These are phyloP conservation scores for Sarcoramphus papa DNA, from an alignment of 2,797 vertebrate species.

Conservation along the genomic window DNA sequence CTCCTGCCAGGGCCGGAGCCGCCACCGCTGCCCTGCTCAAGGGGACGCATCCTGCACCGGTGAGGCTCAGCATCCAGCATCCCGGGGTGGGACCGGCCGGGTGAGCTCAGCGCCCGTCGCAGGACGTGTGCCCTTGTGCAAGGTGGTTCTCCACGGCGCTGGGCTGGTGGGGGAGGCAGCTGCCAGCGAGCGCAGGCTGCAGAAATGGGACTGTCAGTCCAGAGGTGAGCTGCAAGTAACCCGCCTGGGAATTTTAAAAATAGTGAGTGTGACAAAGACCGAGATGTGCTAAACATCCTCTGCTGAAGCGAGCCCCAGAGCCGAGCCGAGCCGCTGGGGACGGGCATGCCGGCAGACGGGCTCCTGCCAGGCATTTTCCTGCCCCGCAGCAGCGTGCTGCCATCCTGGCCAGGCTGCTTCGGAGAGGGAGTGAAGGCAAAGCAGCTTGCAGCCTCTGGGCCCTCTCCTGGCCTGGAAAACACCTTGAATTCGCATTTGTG, in stretches of 20 bases:
- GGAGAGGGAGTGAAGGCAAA: not conserved
- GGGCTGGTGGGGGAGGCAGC: not conserved
- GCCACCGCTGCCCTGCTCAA: accelerated
- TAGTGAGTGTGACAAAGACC: not conserved
- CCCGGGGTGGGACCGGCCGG: accelerated
- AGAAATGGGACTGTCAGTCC: not conserved
- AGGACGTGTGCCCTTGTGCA: accelerated
- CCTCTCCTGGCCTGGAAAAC: not conserved
- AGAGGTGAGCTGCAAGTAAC: not conserved
- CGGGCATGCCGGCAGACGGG: accelerated
- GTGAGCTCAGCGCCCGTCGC: accelerated
- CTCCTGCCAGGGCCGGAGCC: not conserved
- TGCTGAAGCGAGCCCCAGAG: not conserved
- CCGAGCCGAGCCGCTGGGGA: accelerated
- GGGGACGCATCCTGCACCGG: not conserved
- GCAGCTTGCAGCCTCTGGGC: not conserved
- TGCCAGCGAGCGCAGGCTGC: not conserved
- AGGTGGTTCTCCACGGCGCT: not conserved
- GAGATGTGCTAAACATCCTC: not conserved
- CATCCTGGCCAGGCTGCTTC: accelerated
- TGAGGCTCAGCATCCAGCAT: not conserved
- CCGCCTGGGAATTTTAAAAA: not conserved
- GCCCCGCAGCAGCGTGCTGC: not conserved
- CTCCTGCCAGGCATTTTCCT: not conserved
- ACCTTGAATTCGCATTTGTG: not conserved